Evolutionary conservation across 2,888 invertebrate genomes (phyloP), one percentile per base, ranked within the genome.

Genomic region (Nezara viridula): DNA sequence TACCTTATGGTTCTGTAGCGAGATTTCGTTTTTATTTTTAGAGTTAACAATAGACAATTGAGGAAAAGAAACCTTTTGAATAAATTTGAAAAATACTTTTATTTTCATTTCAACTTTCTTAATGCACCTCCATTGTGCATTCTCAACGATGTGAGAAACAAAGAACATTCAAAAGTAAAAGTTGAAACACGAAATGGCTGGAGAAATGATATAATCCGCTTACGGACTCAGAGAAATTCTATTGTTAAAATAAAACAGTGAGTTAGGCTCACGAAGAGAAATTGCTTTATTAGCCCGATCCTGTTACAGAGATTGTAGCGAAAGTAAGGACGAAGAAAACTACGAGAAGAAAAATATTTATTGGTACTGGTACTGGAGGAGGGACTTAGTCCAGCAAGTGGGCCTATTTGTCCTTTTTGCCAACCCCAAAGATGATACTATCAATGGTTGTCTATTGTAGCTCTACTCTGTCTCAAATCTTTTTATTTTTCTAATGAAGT

Each of bases 231-330:
- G 66, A 32, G 32, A 73, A 73, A 73, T 73, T 73, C 66, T 73
- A 37, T 73, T 73, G 66, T 73, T 73, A 19, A 73, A 6, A 73
- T 37, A 37, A 73, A 16, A 19, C 66, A 19, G 21, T 32, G 66
- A 73, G 16, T 73, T 7, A 37, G 60, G 27, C 12, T 12, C 60
- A 60, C 0, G 27, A 0, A 27, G 66, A 73, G 66, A 73, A 73
- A 73, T 73, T 73, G 66, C 66, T 73, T 73, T 73, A 73, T 73
- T 37, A 73, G 7, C 19, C 66, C 32, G 32, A 73, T 37, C 66
- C 66, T 32, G 66, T 32, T 32, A 66, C 66, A 32, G 66, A 37
- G 66, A 21, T 21, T 9, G 1, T 21, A 73, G 66, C 32, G 66
- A 73, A 73, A 73, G 66, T 73, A 37, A 16, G 24, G 21, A 21